These are phyloP conservation scores for Diogma glabrata DNA, from an alignment of 2,888 invertebrate species.

Conservation along the genomic window DNA sequence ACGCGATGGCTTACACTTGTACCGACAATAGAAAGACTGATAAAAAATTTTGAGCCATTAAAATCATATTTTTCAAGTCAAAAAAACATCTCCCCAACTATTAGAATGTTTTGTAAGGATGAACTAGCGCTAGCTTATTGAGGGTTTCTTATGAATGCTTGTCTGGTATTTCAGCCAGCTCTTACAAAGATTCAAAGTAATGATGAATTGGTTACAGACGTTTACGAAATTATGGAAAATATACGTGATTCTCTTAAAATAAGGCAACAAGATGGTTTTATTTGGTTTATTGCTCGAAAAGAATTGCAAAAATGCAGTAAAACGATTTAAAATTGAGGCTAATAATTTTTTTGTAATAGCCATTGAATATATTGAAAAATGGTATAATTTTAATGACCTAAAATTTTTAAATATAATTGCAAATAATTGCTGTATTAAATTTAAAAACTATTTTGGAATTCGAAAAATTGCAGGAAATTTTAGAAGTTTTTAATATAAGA, in stretches of 20 bases:
- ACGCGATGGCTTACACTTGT: constrained; percentile 13
- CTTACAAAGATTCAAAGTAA: constrained; percentile 7
- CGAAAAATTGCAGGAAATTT: no score
- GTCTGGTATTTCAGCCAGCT: background rate
- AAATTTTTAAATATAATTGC: no score
- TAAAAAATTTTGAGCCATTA: constrained; percentile 12
- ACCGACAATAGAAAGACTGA: constrained; percentile 10
- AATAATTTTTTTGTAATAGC: background rate
- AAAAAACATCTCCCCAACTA: constrained; percentile 3
- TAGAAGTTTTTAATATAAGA: no score
- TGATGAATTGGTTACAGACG: constrained; percentile 6
- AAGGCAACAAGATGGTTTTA: constrained; percentile 9
- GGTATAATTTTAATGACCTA: no score
- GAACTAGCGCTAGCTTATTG: constrained; percentile 10
- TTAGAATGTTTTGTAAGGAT: constrained; percentile 10
- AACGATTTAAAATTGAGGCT: background rate
- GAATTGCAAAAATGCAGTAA: background rate
- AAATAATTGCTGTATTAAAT: no score
- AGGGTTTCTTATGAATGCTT: constrained; percentile 10
- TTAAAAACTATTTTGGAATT: no score
- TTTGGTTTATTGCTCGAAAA: no score
- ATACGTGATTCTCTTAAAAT: constrained; percentile 3
- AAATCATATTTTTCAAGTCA: constrained; percentile 12
- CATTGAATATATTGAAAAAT: no score
- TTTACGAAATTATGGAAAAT: constrained; percentile 10